phyloP scores from a whole-genome alignment of 2,113 vertebrate species.

The Hystrix brachyura region DNA sequence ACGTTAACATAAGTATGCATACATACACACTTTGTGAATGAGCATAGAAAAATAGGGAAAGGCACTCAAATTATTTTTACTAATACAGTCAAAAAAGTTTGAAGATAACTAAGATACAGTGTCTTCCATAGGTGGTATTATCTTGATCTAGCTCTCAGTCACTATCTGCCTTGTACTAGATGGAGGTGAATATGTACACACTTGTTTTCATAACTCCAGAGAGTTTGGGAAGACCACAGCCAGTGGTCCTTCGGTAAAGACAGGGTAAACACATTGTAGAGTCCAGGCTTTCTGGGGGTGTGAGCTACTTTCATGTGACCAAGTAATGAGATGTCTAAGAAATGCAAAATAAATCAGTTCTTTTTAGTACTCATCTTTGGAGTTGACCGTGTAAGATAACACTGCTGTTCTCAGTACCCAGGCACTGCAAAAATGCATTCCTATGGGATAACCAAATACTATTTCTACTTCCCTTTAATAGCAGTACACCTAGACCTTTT shows the following conservation, averaged over 20 bases:
- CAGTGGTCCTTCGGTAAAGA: not conserved
- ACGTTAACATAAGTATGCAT: not conserved
- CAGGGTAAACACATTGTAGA: not conserved
- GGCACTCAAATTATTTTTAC: not conserved
- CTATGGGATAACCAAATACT: not conserved
- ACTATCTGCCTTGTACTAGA: not conserved
- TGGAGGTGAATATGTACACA: not conserved
- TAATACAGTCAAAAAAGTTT: not conserved
- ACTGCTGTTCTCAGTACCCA: not conserved
- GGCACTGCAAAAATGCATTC: not conserved
- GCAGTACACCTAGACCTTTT: not conserved
- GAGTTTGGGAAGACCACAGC: not conserved
- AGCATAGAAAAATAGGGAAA: not conserved
- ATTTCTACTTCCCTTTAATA: not conserved
- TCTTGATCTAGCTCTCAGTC: not conserved
- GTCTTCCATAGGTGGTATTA: not conserved
- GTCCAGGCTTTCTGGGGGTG: not conserved
- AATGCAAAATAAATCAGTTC: not conserved
- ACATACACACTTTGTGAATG: conserved; percentile 22
- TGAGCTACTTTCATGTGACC: not conserved
- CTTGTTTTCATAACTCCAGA: not conserved
- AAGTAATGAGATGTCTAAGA: not conserved
- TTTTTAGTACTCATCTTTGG: not conserved
- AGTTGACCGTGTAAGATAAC: not conserved
- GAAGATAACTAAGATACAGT: not conserved